phyloP scores from a whole-genome alignment of 2,797 vertebrate species.

The Anguilla marmorata region DNA sequence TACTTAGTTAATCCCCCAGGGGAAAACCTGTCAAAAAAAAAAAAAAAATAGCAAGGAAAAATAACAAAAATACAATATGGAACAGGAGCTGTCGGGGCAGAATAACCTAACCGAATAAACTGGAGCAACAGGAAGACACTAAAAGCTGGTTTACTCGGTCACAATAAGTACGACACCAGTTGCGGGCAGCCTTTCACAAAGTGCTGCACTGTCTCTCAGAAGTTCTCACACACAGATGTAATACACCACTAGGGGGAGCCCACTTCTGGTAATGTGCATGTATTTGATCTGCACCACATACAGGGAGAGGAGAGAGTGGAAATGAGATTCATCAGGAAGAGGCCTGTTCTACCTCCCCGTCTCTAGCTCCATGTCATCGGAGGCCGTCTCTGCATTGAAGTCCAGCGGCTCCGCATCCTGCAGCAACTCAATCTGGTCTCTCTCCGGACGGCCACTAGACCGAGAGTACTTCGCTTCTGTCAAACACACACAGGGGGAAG shows the following conservation, averaged over 20 bases:
- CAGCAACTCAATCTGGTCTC: conserved; percentile 88
- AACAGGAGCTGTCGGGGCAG: too few relatives aligned
- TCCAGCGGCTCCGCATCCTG: conserved; percentile 92
- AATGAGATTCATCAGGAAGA: neutral
- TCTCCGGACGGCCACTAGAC: conserved; percentile 75
- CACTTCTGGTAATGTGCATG: neutral
- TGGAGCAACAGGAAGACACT: too few relatives aligned
- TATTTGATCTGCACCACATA: neutral
- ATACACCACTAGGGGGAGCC: neutral
- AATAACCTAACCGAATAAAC: too few relatives aligned
- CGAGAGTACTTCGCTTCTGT: conserved; percentile 83
- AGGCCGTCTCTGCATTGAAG: conserved; percentile 84
- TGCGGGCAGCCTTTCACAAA: too few relatives aligned
- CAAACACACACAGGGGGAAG: neutral
- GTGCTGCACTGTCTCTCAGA: neutral
- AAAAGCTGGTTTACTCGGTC: too few relatives aligned
- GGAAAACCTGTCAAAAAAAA: too few relatives aligned
- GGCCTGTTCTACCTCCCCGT: conserved; percentile 70
- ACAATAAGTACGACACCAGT: too few relatives aligned
- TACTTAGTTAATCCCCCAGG: too few relatives aligned
- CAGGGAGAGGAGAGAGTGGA: neutral
- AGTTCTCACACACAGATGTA: neutral
- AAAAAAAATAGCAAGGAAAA: too few relatives aligned
- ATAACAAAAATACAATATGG: too few relatives aligned
- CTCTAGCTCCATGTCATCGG: conserved; percentile 82